These are phyloP conservation scores for Petrocephalus sullivani DNA, from an alignment of 2,797 vertebrate genomes.

Conservation along the genomic window DNA sequence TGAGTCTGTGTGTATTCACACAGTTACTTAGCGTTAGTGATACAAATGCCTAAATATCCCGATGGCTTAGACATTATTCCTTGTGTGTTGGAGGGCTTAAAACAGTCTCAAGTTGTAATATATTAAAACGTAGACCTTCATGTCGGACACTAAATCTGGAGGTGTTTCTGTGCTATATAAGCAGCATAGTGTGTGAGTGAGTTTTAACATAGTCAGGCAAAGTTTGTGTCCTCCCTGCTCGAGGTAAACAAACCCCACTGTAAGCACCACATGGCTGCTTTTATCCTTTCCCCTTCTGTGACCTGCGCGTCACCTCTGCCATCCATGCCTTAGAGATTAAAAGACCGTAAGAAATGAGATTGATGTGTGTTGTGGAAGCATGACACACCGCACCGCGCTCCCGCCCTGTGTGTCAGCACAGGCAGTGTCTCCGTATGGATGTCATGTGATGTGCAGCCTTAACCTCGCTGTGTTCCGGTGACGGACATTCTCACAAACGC, in stretches of 20 bases:
- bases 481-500: not conserved
- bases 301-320: not conserved
- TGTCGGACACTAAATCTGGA: not conserved
- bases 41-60: not conserved
- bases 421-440: not conserved
- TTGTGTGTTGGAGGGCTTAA: not conserved
- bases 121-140: not conserved
- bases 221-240: not conserved
- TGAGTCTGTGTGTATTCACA: not conserved
- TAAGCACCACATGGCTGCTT: not conserved
- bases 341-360: not conserved
- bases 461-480: not conserved
- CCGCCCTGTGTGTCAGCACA: no score
- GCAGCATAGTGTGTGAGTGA: not conserved
- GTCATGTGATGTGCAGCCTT: not conserved
- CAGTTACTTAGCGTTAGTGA: not conserved
- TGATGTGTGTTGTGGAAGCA: not conserved
- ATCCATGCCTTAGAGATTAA: not conserved
- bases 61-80: not conserved
- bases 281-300: constrained; percentile 5
- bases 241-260: not conserved
- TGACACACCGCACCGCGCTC: not conserved
- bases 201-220: not conserved
- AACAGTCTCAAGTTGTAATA: not conserved
- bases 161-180: not conserved